A percentile compares a stretch with the other conserved stretches of the same genome.
Evolutionary conservation across 2,888 invertebrate species (phyloP).

Genomic region (Hermodice carunculata): DNA sequence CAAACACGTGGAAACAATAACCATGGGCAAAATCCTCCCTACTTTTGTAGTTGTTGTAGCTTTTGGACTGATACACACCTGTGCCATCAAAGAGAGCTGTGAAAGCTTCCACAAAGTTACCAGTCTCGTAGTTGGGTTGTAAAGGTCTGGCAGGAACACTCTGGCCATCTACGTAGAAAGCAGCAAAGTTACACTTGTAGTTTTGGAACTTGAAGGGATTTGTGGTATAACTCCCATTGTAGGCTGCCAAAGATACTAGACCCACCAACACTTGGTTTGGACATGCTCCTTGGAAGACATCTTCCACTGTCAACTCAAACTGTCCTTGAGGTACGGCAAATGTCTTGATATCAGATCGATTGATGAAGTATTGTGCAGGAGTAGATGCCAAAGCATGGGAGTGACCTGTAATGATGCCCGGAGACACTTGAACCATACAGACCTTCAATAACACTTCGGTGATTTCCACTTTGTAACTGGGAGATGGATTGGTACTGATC

Average conservation of each 20-base stretch:
- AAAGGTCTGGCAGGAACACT: neutral
- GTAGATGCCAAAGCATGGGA: neutral
- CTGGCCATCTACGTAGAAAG: neutral
- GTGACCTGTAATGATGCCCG: neutral
- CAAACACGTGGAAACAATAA: conserved; percentile 1
- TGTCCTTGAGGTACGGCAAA: neutral
- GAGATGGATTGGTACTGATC: neutral
- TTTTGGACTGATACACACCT: neutral
- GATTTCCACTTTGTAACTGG: neutral
- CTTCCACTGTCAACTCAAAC: neutral
- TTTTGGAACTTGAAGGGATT: neutral
- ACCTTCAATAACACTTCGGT: neutral
- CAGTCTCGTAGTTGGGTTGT: neutral
- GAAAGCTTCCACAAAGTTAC: neutral
- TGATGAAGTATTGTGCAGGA: neutral
- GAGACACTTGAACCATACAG: neutral
- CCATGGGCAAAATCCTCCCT: neutral
- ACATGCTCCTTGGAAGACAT: neutral
- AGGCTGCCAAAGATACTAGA: neutral
- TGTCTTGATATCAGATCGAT: neutral
- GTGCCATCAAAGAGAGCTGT: neutral
- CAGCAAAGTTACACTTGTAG: neutral
- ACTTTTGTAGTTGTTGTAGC: neutral
- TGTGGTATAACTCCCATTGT: neutral
- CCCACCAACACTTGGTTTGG: neutral